Base-by-base conservation (phyloP, 2,888 invertebrate species). In the Dysmachus trigonus region DNA sequence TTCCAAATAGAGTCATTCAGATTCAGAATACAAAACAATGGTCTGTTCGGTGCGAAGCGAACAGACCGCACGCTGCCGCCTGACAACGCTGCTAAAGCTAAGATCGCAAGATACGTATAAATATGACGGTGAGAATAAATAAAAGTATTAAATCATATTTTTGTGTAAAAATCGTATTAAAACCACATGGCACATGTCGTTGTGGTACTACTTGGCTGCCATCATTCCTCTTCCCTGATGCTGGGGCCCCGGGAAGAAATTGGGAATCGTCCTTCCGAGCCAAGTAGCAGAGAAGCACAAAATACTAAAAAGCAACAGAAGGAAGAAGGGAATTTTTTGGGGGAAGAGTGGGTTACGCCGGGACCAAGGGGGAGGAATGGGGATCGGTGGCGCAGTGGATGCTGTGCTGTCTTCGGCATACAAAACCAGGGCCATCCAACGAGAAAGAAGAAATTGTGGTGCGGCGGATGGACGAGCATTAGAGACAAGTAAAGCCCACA, bases 121-220 rank as follows among this genome's bases (percentile, higher is more conserved):
- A 87, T 86, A 86, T 81, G 87, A 86, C 31, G 85, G 82, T 86
- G 87, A n/a, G 85, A 87, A 87, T 87, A 88, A 88, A 87, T 87
- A 88, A 88, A 88, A 86, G 88, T 86, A 88, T 87, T 88, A 88
- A 88, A 88, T 88, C 88, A 88, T 87, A 88, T 88, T 88, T 88
- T 87, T 87, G 87, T 87, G 88, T 87, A 88, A 88, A 88, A 88
- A 88, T 88, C 88, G 87, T 88, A 88, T 88, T 88, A 88, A 88
- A 88, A 88, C 85, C 88, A 88, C 87, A 88, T 88, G 88, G 87
- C 86, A 87, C 88, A 88, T 87, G 87, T 87, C 86, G 86, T 87
- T 87, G 87, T 86, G 86, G 86, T 79, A 79, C 53, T 86, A 73
- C 85, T 85, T 51, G 30, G 53, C 73, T 85, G 81, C 72, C 74